phyloP scores from a whole-genome alignment of 1,140 invertebrate species.

The Orius insidiosus region DNA sequence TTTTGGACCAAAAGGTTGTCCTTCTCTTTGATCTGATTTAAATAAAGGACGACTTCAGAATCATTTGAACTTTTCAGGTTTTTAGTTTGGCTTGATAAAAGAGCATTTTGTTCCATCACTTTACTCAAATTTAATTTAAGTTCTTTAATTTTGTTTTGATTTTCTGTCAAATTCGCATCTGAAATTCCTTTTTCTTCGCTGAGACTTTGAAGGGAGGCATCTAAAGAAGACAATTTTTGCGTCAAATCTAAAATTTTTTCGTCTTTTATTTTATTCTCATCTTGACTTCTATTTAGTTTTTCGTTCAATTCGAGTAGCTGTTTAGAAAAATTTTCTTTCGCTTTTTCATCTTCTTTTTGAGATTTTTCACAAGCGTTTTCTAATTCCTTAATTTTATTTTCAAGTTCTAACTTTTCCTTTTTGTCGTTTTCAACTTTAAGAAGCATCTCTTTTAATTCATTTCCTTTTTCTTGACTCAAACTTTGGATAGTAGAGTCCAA shows the following conservation, averaged over 20 bases:
- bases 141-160: slow-evolving; percentile 3
- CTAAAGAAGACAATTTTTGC: background rate
- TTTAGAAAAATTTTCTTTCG: slow-evolving; percentile 20
- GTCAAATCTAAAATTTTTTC: background rate
- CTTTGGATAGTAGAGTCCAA: no score
- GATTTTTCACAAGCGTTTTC: slow-evolving; percentile 22
- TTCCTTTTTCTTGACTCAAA: no score
- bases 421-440: no score
- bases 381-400: slow-evolving; percentile 17
- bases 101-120: slow-evolving; percentile 2
- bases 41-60: no score
- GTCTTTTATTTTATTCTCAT: slow-evolving; percentile 6
- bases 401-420: no score
- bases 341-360: slow-evolving; percentile 21
- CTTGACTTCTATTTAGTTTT: slow-evolving; percentile 9
- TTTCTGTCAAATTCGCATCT: slow-evolving; percentile 1
- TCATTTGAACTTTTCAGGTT: background rate
- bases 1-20: background rate
- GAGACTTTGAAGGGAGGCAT: background rate
- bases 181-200: slow-evolving; percentile 21
- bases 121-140: background rate
- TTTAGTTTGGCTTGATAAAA: background rate
- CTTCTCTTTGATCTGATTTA: no score
- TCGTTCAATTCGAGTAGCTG: slow-evolving; percentile 15
- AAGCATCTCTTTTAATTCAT: no score